These are phyloP conservation scores for Meteorus sp. DNA, from an alignment of 1,140 invertebrate genomes.

Conservation along the genomic window DNA sequence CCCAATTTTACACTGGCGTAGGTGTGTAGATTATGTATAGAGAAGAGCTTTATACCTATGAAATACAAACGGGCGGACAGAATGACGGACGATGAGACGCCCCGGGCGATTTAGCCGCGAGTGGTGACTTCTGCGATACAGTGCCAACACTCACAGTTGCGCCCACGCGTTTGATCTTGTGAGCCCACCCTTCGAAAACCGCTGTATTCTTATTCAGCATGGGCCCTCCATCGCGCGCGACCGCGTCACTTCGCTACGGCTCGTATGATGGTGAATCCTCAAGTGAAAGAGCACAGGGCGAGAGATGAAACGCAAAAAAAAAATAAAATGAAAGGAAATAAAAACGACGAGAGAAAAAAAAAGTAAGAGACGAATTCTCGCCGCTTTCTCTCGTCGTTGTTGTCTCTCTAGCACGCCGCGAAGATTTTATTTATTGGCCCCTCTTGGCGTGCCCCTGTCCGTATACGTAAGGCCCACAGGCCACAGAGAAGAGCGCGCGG, in stretches of 20 bases:
- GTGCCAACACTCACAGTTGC: constrained; percentile 39
- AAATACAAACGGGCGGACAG: constrained; percentile 53
- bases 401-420: constrained; percentile 21
- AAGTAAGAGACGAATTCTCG: not conserved
- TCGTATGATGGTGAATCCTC: constrained; percentile 21
- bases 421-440: constrained; percentile 36
- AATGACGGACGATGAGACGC: constrained; percentile 53
- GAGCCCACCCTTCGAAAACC: constrained; percentile 20
- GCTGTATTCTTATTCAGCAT: no score
- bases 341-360: constrained; percentile 12
- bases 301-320: no score
- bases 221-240: constrained; percentile 10
- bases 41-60: constrained; percentile 23
- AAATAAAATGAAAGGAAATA: no score
- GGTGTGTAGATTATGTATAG: not conserved
- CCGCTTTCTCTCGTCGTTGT: constrained; percentile 10
- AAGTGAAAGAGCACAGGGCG: no score
- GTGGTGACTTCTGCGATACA: constrained; percentile 52
- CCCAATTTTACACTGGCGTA: not conserved
- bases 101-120: constrained; percentile 40
- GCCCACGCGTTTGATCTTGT: constrained; percentile 43
- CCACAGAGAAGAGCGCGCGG: constrained; percentile 4
- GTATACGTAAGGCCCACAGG: constrained; percentile 8
- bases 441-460: constrained; percentile 11
- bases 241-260: constrained; percentile 21